A percentile compares a stretch with the other conserved stretches of the same genome.
Evolutionary conservation across 2,888 invertebrate species (phyloP).

Genomic region (Tortrix viridana): DNA sequence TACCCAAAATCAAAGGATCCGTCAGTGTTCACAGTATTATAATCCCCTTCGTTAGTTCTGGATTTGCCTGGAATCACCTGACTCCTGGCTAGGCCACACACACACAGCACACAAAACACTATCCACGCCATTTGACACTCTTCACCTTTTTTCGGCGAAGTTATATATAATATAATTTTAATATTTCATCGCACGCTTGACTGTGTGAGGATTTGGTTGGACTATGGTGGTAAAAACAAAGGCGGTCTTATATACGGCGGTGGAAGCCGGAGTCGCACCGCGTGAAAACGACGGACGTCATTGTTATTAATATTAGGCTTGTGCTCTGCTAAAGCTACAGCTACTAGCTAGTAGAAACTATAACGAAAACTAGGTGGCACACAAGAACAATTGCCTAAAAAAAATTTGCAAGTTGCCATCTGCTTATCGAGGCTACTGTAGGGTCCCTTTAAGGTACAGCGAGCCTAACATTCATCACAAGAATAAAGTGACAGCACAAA

Average conservation of each 20-base stretch:
- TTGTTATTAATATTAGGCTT: constrained; percentile 71
- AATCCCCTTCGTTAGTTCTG: constrained; percentile 82
- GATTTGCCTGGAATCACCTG: constrained; percentile 78
- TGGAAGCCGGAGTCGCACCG: constrained; percentile 70
- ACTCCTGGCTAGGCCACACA: constrained; percentile 69
- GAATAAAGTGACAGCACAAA: too few relatives aligned
- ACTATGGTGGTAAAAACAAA: constrained; percentile 77
- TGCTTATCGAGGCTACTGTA: too few relatives aligned
- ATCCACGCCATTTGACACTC: constrained; percentile 63
- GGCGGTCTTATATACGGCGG: constrained; percentile 76
- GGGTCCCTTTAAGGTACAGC: too few relatives aligned
- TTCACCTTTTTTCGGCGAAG: constrained; percentile 14
- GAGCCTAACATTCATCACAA: too few relatives aligned
- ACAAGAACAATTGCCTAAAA: too few relatives aligned
- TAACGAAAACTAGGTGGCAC: background rate
- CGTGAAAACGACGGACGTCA: constrained; percentile 82
- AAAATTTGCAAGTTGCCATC: too few relatives aligned
- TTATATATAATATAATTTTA: constrained; percentile 40
- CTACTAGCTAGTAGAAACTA: background rate
- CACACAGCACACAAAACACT: constrained; percentile 66
- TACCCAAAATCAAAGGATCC: constrained; percentile 91
- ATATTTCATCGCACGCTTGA: constrained; percentile 53
- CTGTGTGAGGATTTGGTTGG: constrained; percentile 55
- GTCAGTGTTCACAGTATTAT: constrained; percentile 87
- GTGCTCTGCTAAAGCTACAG: constrained; percentile 45